Base-by-base conservation (phyloP, 2,888 invertebrate genomes). In the Thecophora atra region DNA sequence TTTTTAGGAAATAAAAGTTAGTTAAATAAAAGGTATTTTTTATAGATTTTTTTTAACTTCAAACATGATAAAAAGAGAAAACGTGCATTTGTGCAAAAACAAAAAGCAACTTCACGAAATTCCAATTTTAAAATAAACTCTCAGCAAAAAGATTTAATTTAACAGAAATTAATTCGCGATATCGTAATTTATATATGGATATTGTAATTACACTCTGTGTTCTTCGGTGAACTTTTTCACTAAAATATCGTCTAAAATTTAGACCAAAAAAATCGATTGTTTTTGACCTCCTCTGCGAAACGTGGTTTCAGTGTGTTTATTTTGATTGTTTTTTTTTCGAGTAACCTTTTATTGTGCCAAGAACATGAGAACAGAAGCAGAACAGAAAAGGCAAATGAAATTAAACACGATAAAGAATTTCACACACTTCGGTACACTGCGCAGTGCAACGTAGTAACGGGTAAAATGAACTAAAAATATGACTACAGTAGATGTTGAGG, bases 211-310 rank as follows among this genome's bases (percentile, higher is more conserved):
- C 2, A 1, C 19, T 19, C 11, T 60, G 37, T 28, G 30, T 2
- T 26, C 37, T 1, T 37, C 37, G 37, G 6, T 37, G 37, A 2
- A 37, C 24, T 19, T 1, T 17, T 54, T 54, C 54, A 47, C 47
- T 52, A 8, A 52, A 54, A 7, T 68, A 54, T 13, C 58, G 21
- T 21, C 13, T 64, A 72, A n/a, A n/a, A n/a, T n/a, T n/a, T 74
- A 75, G 73, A 75, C 75, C 77, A 75, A 74, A 76, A 82, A 81
- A 82, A 82, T 82, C 81, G 81, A 82, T 82, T 82, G 81, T 78
- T 83, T 82, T 82, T 82, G 81, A 82, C 83, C 81, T 83, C 83
- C 80, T 78, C 77, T 79, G 28, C 42, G n/a, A n/a, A 21, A 30
- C 51, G 26, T 37, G 28, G 42, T 67, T 54, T 67, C 21, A 15